phyloP scores from a whole-genome alignment of 2,113 vertebrate genomes.

The Caretta caretta region DNA sequence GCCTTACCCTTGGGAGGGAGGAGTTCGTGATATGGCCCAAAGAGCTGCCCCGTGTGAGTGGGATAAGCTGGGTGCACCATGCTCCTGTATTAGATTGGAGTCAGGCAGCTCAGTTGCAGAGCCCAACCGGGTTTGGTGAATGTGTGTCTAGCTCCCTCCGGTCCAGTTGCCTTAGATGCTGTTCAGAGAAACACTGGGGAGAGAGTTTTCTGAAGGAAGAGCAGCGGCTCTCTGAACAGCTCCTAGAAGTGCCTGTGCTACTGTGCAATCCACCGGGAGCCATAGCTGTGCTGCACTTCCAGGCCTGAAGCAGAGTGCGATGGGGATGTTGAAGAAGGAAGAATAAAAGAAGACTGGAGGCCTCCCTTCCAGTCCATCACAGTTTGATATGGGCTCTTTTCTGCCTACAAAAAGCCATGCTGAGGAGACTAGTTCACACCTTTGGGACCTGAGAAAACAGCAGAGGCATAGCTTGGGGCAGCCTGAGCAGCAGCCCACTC shows the following conservation, averaged over 20 bases:
- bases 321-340: neutral
- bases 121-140: neutral
- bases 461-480: neutral
- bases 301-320: neutral
- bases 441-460: neutral
- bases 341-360: neutral
- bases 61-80: neutral
- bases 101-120: neutral
- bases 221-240: neutral
- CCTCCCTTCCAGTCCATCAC: rapidly evolving
- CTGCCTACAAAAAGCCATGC: neutral
- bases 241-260: neutral
- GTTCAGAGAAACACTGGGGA: neutral
- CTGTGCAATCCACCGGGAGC: neutral
- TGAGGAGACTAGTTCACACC: neutral
- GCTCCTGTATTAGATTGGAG: neutral
- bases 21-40: neutral
- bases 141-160: neutral
- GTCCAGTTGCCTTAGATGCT: neutral
- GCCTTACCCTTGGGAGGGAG: neutral
- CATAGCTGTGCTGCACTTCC: neutral
- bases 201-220: neutral
- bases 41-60: neutral
- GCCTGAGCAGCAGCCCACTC: neutral
- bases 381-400: neutral